phyloP scores from a whole-genome alignment of 2,797 vertebrate species.

The Buphagus erythrorhynchus region DNA sequence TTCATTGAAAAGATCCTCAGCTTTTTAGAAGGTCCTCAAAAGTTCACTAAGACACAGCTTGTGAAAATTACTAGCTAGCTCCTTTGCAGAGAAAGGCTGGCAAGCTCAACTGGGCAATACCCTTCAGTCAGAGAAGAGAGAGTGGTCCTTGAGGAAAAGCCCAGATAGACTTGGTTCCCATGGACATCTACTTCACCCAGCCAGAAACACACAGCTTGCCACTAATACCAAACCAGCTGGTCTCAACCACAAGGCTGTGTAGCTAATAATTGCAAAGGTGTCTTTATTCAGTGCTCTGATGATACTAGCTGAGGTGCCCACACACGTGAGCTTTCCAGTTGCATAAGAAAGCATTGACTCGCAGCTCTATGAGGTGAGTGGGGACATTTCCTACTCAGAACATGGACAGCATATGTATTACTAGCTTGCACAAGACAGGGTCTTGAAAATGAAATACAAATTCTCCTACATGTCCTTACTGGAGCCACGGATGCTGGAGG shows the following conservation, averaged over 20 bases:
- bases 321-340: not conserved
- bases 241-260: not conserved
- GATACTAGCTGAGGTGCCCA: not conserved
- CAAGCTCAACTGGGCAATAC: not conserved
- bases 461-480: not conserved
- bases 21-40: not conserved
- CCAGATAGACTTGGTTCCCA: not conserved
- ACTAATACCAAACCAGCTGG: not conserved
- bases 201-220: not conserved
- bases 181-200: not conserved
- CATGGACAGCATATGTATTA: not conserved
- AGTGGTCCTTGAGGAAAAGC: not conserved
- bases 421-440: not conserved
- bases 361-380: not conserved
- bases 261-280: not conserved
- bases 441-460: not conserved
- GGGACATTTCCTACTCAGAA: not conserved
- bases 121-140: not conserved
- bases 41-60: not conserved
- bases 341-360: not conserved
- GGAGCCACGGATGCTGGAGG: not conserved
- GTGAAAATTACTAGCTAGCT: constrained; percentile 5
- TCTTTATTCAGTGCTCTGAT: not conserved
- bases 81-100: not conserved
- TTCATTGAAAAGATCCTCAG: not conserved